Evolutionary conservation across 2,888 invertebrate species (phyloP).

Genomic region (Erebia epiphron): DNA sequence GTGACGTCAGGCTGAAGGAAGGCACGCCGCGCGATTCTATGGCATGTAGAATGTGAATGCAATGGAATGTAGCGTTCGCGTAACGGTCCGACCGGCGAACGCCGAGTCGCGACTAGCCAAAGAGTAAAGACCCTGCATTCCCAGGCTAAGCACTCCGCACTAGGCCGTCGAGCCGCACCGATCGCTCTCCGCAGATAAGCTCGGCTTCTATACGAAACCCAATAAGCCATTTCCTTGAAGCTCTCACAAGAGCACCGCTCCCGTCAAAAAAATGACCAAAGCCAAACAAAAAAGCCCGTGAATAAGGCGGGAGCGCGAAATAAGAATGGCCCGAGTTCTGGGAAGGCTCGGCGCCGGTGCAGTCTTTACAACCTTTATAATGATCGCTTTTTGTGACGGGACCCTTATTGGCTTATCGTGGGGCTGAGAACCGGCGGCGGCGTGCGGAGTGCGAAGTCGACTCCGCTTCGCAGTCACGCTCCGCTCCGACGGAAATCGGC

Average conservation of each 20-base stretch:
- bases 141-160: conserved; percentile 52
- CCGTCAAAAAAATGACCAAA: conserved; percentile 72
- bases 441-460: conserved; percentile 42
- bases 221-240: conserved; percentile 81
- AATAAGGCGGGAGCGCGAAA: conserved; percentile 81
- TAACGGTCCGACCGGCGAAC: conserved; percentile 61
- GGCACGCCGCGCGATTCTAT: conserved; percentile 42
- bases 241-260: conserved; percentile 76
- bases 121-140: conserved; percentile 50
- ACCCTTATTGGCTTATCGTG: conserved; percentile 76
- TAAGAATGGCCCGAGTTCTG: conserved; percentile 80
- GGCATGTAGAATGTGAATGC: conserved; percentile 50
- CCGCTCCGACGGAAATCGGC: conserved; percentile 50
- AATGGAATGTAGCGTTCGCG: conserved; percentile 49
- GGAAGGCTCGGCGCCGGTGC: conserved; percentile 78
- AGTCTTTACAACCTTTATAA: conserved; percentile 79
- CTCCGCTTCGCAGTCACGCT: conserved; percentile 15
- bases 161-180: conserved; percentile 45
- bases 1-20: conserved; percentile 47
- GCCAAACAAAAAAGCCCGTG: conserved; percentile 67
- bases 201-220: conserved; percentile 74
- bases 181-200: conserved; percentile 73
- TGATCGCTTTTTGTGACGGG: conserved; percentile 75
- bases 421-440: conserved; percentile 63
- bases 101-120: conserved; percentile 34